Evolutionary conservation across 2,113 vertebrate species (phyloP).

Genomic region (Corynorhinus townsendii): DNA sequence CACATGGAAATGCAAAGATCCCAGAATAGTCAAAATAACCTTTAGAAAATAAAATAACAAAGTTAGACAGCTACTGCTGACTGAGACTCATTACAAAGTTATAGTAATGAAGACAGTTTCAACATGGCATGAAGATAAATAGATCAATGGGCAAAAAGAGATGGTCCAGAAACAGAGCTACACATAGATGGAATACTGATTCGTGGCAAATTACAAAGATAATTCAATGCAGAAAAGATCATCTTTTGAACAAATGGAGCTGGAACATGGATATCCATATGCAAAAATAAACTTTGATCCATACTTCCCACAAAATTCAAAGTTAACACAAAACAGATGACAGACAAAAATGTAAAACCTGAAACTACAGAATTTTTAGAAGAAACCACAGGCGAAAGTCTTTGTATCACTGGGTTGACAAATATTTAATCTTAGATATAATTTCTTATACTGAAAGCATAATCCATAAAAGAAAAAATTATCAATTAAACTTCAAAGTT

Average conservation of each 20-base stretch:
- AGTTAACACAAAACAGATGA: constrained; percentile 21
- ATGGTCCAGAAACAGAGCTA: not conserved
- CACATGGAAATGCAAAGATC: not conserved
- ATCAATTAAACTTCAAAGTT: not conserved
- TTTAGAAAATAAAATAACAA: not conserved
- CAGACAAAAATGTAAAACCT: not conserved
- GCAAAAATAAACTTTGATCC: not conserved
- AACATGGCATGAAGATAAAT: not conserved
- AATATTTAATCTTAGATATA: not conserved
- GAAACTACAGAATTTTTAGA: not conserved
- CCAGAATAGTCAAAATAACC: not conserved
- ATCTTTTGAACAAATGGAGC: not conserved
- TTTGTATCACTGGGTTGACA: not conserved
- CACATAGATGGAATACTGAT: not conserved
- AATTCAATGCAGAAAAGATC: not conserved
- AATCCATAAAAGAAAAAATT: not conserved
- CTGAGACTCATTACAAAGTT: not conserved
- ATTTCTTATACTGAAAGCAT: not conserved
- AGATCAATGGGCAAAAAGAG: not conserved
- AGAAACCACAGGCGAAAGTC: not conserved
- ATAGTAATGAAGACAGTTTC: not conserved
- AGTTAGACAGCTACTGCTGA: not conserved
- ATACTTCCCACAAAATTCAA: not conserved
- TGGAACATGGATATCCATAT: not conserved
- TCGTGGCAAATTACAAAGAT: not conserved